These are phyloP conservation scores for Heliconius aoede DNA, from an alignment of 2,888 invertebrate species.

Conservation along the genomic window DNA sequence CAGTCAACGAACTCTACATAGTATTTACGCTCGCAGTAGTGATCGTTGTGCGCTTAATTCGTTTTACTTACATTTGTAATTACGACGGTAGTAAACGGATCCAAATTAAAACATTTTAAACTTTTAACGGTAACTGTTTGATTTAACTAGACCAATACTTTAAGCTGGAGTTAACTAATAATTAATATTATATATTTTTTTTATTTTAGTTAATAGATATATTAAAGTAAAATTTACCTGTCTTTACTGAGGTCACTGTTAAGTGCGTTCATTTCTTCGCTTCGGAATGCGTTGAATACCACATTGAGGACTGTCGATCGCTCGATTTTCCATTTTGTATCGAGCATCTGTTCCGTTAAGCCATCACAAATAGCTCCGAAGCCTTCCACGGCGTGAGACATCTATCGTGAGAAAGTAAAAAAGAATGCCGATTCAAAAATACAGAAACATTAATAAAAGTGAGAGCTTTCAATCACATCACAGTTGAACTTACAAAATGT, in stretches of 20 bases:
- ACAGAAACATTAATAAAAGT: constrained; percentile 62
- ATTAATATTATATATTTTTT: background rate
- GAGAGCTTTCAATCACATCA: constrained; percentile 65
- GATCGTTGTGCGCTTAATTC: constrained; percentile 45
- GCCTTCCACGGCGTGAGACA: constrained; percentile 47
- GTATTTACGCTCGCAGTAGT: constrained; percentile 47
- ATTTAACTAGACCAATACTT: constrained; percentile 29
- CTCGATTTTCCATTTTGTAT: constrained; percentile 33
- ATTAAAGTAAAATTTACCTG: background rate
- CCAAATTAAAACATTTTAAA: constrained; percentile 40
- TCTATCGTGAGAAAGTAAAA: constrained; percentile 59
- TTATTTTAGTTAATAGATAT: background rate
- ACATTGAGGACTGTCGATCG: constrained; percentile 14
- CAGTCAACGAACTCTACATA: constrained; percentile 55
- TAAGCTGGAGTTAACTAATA: background rate
- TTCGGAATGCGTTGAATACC: constrained; percentile 5
- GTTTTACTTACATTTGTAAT: constrained; percentile 49
- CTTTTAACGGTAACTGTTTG: constrained; percentile 34
- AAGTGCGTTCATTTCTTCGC: background rate
- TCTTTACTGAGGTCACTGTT: too few relatives aligned
- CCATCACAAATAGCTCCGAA: constrained; percentile 43
- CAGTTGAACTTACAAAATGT: constrained; percentile 46
- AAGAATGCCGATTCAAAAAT: constrained; percentile 57
- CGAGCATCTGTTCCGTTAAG: constrained; percentile 42
- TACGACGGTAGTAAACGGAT: constrained; percentile 43